Conservation (phyloP, 2,113 vertebrate species). For the Pyrgilauda ruficollis region DNA sequence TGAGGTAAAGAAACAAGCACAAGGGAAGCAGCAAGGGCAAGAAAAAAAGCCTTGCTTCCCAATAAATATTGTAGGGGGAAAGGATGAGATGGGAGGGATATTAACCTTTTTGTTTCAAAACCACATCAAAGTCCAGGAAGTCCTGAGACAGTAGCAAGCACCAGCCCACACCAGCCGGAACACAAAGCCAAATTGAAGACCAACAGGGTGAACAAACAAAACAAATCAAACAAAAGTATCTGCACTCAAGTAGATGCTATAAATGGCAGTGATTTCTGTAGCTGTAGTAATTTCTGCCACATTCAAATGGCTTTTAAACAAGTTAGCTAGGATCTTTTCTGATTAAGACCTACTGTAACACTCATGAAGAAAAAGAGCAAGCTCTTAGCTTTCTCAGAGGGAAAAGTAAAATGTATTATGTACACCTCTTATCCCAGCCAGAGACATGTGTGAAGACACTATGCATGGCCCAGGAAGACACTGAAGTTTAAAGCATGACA, state of each 20-base stretch:
- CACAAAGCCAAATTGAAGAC: not conserved
- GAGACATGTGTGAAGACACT: not conserved
- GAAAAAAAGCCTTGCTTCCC: not conserved
- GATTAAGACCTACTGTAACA: not conserved
- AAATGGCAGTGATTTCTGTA: not conserved
- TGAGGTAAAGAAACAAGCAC: not conserved
- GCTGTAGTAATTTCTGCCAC: not conserved
- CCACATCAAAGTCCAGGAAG: not conserved
- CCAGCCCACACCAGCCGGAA: not conserved
- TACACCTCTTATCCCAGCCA: not conserved
- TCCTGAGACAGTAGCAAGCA: not conserved
- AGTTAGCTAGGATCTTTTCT: not conserved
- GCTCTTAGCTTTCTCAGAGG: not conserved
- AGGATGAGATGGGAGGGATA: not conserved
- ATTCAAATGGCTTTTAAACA: not conserved
- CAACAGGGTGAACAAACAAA: not conserved
- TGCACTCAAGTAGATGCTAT: not conserved
- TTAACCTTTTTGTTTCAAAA: constrained; percentile 11
- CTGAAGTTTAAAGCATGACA: not conserved
- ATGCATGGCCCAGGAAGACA: not conserved
- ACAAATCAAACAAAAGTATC: not conserved
- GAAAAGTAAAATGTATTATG: not conserved
- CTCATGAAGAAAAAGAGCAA: not conserved
- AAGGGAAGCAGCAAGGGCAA: not conserved
- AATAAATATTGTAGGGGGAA: not conserved